These are phyloP conservation scores for Callocephalon fimbriatum DNA, from an alignment of 2,113 vertebrate species.

Conservation along the genomic window DNA sequence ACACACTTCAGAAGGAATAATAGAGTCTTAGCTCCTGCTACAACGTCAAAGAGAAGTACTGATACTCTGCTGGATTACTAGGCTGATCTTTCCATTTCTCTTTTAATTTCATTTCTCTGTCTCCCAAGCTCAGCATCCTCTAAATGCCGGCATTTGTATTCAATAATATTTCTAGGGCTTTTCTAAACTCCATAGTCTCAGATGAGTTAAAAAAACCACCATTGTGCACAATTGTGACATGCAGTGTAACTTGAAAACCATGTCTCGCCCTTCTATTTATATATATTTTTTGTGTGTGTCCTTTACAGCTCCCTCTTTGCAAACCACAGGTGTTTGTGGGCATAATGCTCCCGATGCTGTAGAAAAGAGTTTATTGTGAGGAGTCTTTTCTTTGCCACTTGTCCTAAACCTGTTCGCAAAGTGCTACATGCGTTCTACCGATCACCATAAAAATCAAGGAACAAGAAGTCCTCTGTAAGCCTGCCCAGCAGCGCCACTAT, in stretches of 20 bases:
- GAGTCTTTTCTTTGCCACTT: constrained; percentile 81
- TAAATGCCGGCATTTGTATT: constrained; percentile 11
- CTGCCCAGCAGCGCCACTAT: constrained; percentile 79
- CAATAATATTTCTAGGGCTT: background rate
- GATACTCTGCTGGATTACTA: background rate
- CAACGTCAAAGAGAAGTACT: rapidly evolving
- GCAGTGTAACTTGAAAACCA: constrained; percentile 67
- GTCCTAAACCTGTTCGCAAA: constrained; percentile 84
- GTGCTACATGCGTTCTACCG: constrained; percentile 82
- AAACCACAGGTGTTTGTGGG: constrained; percentile 88
- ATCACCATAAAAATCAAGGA: constrained; percentile 89
- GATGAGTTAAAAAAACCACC: constrained; percentile 48
- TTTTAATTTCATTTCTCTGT: background rate
- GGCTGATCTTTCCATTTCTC: background rate
- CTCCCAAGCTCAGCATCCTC: background rate
- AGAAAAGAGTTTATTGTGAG: constrained; percentile 79
- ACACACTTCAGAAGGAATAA: background rate
- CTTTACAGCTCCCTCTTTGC: constrained; percentile 69
- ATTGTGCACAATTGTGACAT: constrained; percentile 59
- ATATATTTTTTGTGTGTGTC: constrained; percentile 27
- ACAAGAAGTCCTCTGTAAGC: constrained; percentile 83
- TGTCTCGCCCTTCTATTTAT: constrained; percentile 51
- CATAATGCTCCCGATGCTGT: constrained; percentile 72
- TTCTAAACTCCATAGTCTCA: background rate
- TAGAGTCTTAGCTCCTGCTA: background rate